These are phyloP conservation scores for Ciconia maguari DNA, from an alignment of 2,113 vertebrate genomes.

Conservation along the genomic window DNA sequence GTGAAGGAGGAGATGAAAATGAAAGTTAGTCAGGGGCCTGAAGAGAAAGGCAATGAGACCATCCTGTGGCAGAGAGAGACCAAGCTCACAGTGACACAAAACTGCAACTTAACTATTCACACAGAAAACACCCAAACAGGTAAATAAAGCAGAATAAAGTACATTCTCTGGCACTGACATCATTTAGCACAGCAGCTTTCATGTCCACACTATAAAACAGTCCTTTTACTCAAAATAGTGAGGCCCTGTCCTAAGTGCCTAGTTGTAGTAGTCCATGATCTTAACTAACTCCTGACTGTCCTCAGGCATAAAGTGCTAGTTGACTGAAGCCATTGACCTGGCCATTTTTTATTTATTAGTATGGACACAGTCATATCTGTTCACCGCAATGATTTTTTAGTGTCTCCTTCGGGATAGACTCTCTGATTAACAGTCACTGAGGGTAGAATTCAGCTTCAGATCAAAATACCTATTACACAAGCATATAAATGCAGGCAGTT, in stretches of 20 bases:
- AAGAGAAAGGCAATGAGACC: background rate
- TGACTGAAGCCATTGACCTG: background rate
- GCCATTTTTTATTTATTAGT: conserved; percentile 6
- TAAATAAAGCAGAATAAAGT: background rate
- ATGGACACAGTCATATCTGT: background rate
- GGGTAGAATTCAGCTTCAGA: background rate
- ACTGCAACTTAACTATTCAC: background rate
- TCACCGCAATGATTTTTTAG: conserved; percentile 7
- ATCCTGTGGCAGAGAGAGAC: background rate
- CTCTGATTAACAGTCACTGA: background rate
- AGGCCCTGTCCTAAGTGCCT: background rate
- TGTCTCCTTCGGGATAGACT: background rate
- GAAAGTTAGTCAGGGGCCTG: background rate
- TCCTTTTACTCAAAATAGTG: background rate
- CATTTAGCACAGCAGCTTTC: background rate
- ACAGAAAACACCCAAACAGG: background rate
- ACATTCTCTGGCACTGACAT: background rate
- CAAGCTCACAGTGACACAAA: background rate
- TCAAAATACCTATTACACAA: background rate
- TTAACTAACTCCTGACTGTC: background rate
- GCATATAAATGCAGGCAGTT: background rate
- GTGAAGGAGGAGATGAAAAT: background rate
- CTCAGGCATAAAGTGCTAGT: background rate
- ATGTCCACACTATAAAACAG: background rate
- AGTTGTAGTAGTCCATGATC: background rate